Base-by-base conservation (phyloP, 2,113 vertebrate genomes). In the Balaeniceps rex region DNA sequence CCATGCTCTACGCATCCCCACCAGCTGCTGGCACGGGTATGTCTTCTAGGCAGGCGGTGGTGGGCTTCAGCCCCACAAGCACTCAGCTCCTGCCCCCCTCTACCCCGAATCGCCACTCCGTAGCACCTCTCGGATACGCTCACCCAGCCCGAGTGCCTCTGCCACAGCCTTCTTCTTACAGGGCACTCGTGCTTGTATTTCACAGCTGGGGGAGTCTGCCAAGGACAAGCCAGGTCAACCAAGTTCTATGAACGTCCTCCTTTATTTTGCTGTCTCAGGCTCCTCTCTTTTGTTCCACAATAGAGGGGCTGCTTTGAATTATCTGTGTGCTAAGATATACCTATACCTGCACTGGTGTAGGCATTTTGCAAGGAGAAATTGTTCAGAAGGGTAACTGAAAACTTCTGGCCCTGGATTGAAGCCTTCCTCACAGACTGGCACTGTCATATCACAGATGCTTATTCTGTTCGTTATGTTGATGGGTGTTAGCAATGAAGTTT, bases 41-140 rank as follows among this genome's bases (percentile, higher is more conserved):
- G 4, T 36, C 69, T 87, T 55, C 31, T 38, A 63, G 42, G 6
- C 70, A 49, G 22, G 40, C 1, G 3, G 24, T 25, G 33, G 8
- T 22, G 77, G 26, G 28, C 34, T 93, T 42, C 55, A 69, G 58
- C 47, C n/a, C 31, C 80, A 38, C 46, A 2, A 0, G 6, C 36
- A n/a, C 29, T 10, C 66, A 66, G 52, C 68, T 86, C 34, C 58
- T 74, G 60, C 72, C 88, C 54, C 33, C 52, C 55, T 82, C 29
- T 58, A 33, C n/a, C n/a, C 46, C 8, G 2, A 49, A 46, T 0
- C 3, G 1, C 44, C 2, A 0, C 8, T 44, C 46, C 3, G 2
- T 9, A 10, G 40, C 69, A 78, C 12, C 42, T 47, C 74, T 34
- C 1, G 2, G 34, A 44, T 29, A n/a, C 42, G 19, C 64, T 83